Conservation (phyloP, 2,113 vertebrate species). For the Lophura nycthemera region DNA sequence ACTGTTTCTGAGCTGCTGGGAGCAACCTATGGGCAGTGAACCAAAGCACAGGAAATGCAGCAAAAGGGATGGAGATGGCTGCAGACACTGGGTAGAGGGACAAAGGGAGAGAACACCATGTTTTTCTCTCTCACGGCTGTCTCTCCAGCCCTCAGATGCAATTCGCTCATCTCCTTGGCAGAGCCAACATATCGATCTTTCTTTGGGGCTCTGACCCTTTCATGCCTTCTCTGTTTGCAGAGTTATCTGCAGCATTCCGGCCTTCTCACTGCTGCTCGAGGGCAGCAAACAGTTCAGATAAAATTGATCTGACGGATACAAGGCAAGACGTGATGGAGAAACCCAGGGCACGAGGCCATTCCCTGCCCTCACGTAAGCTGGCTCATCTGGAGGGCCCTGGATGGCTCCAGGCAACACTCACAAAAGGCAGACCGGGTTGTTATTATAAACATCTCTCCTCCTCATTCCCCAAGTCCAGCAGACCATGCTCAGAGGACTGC, state of each 20-base stretch:
- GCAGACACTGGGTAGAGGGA: background rate
- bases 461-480: background rate
- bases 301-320: constrained; percentile 18
- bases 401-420: fast-evolving
- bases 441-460: background rate
- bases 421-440: background rate
- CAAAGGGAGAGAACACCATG: background rate
- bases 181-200: constrained; percentile 53
- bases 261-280: background rate
- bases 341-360: background rate
- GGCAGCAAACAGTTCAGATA: constrained; percentile 43
- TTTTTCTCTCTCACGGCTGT: background rate
- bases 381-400: background rate
- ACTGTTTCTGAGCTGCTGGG: background rate
- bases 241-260: constrained; percentile 62
- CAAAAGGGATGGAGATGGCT: background rate
- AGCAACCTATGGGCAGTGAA: background rate
- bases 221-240: constrained; percentile 51
- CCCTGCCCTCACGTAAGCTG: background rate
- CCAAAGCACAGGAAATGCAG: fast-evolving
- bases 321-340: constrained; percentile 5
- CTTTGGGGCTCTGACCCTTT: background rate
- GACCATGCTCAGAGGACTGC: background rate
- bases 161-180: background rate
- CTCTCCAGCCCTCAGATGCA: background rate